Percentiles rank a stretch among this genome's conserved stretches.
phyloP scores from a whole-genome alignment of 2,113 vertebrate genomes.

The Lipophrys pholis region DNA sequence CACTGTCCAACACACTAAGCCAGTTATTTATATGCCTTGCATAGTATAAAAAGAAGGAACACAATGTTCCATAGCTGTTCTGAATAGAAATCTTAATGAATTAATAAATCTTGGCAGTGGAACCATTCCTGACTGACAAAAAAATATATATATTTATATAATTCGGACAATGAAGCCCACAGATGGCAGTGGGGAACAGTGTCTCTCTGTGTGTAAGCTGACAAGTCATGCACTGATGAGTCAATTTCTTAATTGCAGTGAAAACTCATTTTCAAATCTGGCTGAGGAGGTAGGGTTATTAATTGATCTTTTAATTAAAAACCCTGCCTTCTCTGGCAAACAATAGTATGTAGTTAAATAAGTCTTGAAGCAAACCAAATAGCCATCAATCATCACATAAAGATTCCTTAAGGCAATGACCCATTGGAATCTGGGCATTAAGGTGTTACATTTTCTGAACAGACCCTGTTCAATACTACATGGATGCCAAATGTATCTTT shows the following conservation, averaged over 20 bases:
- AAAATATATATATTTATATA: slow-evolving; percentile 2
- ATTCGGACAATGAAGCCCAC: slow-evolving; percentile 76
- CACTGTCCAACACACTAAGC: slow-evolving; percentile 61
- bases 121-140: slow-evolving; percentile 75
- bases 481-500: too few species aligned
- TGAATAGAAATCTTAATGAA: slow-evolving; percentile 85
- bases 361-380: slow-evolving; percentile 68
- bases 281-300: slow-evolving; percentile 82
- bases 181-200: slow-evolving; percentile 78
- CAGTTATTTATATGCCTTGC: slow-evolving; percentile 78
- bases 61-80: slow-evolving; percentile 79
- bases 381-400: slow-evolving; percentile 69
- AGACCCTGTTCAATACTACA: slow-evolving; percentile 2
- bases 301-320: slow-evolving; percentile 85
- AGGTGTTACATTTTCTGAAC: slow-evolving; percentile 38
- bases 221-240: slow-evolving; percentile 87
- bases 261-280: slow-evolving; percentile 82
- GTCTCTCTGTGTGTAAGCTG: slow-evolving; percentile 82
- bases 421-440: slow-evolving; percentile 28
- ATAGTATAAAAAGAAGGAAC: slow-evolving; percentile 73
- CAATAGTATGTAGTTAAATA: slow-evolving; percentile 71
- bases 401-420: slow-evolving; percentile 32
- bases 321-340: slow-evolving; percentile 63
- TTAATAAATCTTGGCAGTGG: slow-evolving; percentile 84
- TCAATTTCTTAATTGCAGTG: slow-evolving; percentile 83